Percentiles rank a stretch among this genome's conserved stretches.
These are phyloP conservation scores for Chlorodrepanis virens DNA, from an alignment of 2,113 vertebrate genomes.

Conservation along the genomic window DNA sequence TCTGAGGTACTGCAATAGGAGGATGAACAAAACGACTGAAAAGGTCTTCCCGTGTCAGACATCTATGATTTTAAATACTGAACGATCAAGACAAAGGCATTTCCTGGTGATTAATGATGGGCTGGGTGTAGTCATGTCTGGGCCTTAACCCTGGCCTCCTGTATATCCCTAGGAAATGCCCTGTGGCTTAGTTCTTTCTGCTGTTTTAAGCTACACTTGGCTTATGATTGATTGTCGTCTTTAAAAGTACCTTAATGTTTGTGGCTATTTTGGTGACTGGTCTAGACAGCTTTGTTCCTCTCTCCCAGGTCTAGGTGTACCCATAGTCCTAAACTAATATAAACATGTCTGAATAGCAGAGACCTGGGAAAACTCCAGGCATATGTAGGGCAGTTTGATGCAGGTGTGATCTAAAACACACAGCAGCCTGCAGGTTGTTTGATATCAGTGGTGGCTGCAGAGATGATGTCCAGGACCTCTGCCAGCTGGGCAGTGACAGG, in stretches of 20 bases:
- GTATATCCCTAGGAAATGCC: slow-evolving; percentile 63
- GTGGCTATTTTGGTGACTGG: slow-evolving; percentile 37
- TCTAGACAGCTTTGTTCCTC: slow-evolving; percentile 41
- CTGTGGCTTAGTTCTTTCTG: slow-evolving; percentile 51
- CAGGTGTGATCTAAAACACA: background rate
- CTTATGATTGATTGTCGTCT: slow-evolving; percentile 50
- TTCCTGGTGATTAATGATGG: slow-evolving; percentile 70
- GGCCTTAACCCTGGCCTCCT: slow-evolving; percentile 61
- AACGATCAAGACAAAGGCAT: slow-evolving; percentile 56
- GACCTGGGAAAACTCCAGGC: background rate
- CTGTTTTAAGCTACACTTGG: slow-evolving; percentile 26
- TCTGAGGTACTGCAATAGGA: background rate
- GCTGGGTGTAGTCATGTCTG: slow-evolving; percentile 66
- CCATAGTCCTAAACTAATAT: background rate
- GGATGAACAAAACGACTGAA: background rate
- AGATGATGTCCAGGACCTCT: background rate
- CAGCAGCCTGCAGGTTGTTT: background rate
- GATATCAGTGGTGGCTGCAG: background rate
- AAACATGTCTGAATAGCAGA: background rate
- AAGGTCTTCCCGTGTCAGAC: slow-evolving; percentile 33
- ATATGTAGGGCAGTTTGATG: accelerated
- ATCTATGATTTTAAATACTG: slow-evolving; percentile 42
- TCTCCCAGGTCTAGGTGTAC: background rate
- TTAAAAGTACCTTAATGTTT: slow-evolving; percentile 18
- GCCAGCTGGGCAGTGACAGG: background rate